Base-by-base conservation (phyloP, 2,888 invertebrate genomes). In the Tenthredo scrophulariae region DNA sequence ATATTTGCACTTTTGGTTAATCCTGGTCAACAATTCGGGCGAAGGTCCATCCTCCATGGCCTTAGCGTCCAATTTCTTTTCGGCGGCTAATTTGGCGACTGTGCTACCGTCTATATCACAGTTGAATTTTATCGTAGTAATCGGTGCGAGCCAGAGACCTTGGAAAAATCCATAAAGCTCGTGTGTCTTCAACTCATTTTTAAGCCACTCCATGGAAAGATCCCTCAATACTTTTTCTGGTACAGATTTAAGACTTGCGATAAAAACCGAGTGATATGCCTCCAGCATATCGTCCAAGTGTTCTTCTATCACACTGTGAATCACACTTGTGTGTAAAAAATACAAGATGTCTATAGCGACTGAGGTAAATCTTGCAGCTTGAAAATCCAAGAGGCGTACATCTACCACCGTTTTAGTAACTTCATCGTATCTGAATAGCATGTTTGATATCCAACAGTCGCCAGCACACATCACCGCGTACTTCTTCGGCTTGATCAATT, bases 291-390 rank as follows among this genome's bases (percentile, higher is more conserved):
- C 82, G 1, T 82, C 46, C 9, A 15, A 7, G 4, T 33, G 26
- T 18, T 43, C 82, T 15, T 82, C 67, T 65, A 82, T 82, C 67
- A 82, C 26, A 6, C 0, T 9, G 46, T 82, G 82, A 18, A 15
- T 26, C 0, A 82, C 82, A 43, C 65, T 82, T 9, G 65, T 82
- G 67, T 82, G 82, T 15, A 82, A 40, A 67, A 82, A 82, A 29
- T 82, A 82, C 13, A 82, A 62, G 2, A 82, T 65, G 82, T 82
- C 82, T 50, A 67, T 82, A 18, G 82, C 82, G 29, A 82, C 82
- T 13, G 82, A 82, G 43, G 82, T 7, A 29, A 67, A 82, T 26
- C 82, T 82, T 13, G 82, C 65, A 4, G 43, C 67, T 29, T 82
- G 82, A 67, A 82, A 82, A 43, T 82, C 82, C 26, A 82, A 18